These are phyloP conservation scores for Papilio demoleus DNA, from an alignment of 2,888 invertebrate species.

Conservation along the genomic window DNA sequence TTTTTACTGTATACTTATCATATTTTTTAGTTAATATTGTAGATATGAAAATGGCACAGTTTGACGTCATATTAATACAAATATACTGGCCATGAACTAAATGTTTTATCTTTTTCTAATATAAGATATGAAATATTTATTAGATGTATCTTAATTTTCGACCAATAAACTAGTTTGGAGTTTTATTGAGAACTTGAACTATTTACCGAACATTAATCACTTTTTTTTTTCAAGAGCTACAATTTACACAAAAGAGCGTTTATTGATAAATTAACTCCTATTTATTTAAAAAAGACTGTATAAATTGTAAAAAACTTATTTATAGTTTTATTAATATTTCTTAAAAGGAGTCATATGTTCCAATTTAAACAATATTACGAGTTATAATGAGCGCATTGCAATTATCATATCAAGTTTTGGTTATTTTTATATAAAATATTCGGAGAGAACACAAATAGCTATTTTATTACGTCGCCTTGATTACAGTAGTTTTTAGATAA, in stretches of 20 bases:
- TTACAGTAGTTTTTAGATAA: not conserved
- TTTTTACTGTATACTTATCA: slow-evolving; percentile 5
- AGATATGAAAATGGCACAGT: slow-evolving; percentile 14
- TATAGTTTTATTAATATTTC: not conserved
- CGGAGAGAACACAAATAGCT: not conserved
- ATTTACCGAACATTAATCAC: not conserved
- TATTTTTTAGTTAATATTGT: slow-evolving; percentile 13
- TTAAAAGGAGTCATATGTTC: not conserved
- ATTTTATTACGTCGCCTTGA: not conserved
- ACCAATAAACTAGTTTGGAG: not conserved
- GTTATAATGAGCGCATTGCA: not conserved
- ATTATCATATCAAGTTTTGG: not conserved
- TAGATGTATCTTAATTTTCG: slow-evolving; percentile 4
- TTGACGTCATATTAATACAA: slow-evolving; percentile 16
- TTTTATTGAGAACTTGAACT: not conserved
- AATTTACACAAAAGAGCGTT: not conserved
- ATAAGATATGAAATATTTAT: slow-evolving; percentile 13
- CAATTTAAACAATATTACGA: not conserved
- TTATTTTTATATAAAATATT: not conserved
- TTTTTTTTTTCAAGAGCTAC: not conserved
- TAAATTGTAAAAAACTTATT: not conserved
- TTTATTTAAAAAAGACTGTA: not conserved
- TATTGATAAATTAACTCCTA: not conserved
- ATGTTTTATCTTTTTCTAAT: slow-evolving; percentile 23
- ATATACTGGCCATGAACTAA: slow-evolving; percentile 9